These are phyloP conservation scores for Dromaius novaehollandiae DNA, from an alignment of 2,113 vertebrate genomes.

Conservation along the genomic window DNA sequence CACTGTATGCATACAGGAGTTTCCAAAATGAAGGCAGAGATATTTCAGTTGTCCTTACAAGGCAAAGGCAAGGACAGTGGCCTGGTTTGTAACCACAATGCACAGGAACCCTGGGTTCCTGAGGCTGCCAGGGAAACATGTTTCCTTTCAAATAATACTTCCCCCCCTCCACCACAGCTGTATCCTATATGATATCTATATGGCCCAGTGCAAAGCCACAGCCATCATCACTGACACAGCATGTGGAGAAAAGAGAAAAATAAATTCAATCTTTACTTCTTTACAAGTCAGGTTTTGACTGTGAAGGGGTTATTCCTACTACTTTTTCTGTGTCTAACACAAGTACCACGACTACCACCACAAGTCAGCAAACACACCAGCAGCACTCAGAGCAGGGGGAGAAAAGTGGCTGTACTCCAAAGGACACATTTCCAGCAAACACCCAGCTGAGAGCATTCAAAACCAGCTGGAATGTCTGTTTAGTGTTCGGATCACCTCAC, in stretches of 20 bases:
- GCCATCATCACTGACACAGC: not conserved
- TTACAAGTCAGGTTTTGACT: not conserved
- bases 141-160: not conserved
- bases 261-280: not conserved
- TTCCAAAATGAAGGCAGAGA: not conserved
- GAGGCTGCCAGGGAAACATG: not conserved
- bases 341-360: not conserved
- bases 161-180: not conserved
- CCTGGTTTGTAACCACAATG: not conserved
- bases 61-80: not conserved
- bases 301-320: not conserved
- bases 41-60: not conserved
- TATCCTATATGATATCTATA: not conserved
- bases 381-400: not conserved
- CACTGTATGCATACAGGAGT: not conserved
- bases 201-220: not conserved
- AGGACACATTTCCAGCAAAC: conserved; percentile 44
- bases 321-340: not conserved
- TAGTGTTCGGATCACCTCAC: conserved; percentile 42
- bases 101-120: not conserved
- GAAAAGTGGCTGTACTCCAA: not conserved
- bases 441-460: conserved; percentile 3
- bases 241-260: not conserved
- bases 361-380: not conserved
- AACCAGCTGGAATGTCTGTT: conserved; percentile 36